A percentile compares a stretch with the other conserved stretches of the same genome.
Evolutionary conservation across 2,888 invertebrate genomes (phyloP).

Genomic region (Formica aserva): DNA sequence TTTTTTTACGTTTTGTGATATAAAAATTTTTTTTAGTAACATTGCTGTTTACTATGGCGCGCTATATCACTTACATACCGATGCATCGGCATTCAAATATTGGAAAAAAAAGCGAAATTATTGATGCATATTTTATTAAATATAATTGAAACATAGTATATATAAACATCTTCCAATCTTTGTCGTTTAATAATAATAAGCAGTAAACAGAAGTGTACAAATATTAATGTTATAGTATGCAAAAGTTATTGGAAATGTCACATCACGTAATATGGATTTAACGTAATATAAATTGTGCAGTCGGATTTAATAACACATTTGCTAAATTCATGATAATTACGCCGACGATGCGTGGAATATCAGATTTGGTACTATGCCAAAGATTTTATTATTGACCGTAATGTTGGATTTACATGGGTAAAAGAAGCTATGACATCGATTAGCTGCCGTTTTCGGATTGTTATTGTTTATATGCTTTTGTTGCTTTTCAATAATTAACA

Average conservation of each 20-base stretch:
- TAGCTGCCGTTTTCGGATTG: slow-evolving; percentile 44
- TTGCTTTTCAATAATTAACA: slow-evolving; percentile 28
- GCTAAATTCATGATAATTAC: slow-evolving; percentile 35
- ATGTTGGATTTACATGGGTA: slow-evolving; percentile 50
- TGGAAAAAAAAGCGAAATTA: slow-evolving; percentile 11
- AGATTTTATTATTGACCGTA: slow-evolving; percentile 67
- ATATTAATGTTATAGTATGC: slow-evolving; percentile 8
- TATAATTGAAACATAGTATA: not conserved
- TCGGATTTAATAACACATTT: slow-evolving; percentile 44
- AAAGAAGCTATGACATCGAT: slow-evolving; percentile 50
- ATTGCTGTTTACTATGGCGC: not conserved
- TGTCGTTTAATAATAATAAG: not conserved
- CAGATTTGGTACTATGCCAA: slow-evolving; percentile 58
- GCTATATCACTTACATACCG: not conserved
- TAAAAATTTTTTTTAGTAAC: slow-evolving; percentile 16
- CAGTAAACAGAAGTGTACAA: not conserved
- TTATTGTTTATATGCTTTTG: slow-evolving; percentile 29
- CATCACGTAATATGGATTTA: slow-evolving; percentile 36
- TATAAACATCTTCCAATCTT: not conserved
- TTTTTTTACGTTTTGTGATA: not conserved
- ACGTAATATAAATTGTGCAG: slow-evolving; percentile 43
- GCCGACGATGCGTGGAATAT: slow-evolving; percentile 36
- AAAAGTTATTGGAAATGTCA: slow-evolving; percentile 39
- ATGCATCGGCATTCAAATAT: slow-evolving; percentile 12
- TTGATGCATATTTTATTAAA: not conserved